phyloP scores from a whole-genome alignment of 1,140 invertebrate genomes.

The Planococcus citri region DNA sequence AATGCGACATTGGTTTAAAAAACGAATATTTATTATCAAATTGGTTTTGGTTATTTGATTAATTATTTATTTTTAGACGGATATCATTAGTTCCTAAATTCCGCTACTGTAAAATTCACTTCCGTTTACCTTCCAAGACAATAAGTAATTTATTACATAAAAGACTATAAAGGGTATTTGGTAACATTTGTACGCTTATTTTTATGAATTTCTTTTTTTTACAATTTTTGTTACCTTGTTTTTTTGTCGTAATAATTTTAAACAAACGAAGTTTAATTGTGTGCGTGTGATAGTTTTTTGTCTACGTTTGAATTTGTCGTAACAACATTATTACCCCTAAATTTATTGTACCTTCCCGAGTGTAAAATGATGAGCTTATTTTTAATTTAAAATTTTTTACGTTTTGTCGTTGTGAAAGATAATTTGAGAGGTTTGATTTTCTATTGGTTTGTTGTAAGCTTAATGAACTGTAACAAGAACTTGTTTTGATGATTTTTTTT shows the following conservation, averaged over 20 bases:
- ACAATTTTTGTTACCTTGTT: background rate
- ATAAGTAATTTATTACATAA: background rate
- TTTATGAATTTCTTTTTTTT: background rate
- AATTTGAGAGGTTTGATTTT: background rate
- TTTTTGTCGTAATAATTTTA: background rate
- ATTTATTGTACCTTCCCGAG: background rate
- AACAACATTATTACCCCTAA: background rate
- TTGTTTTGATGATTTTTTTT: constrained; percentile 5
- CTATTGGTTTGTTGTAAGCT: background rate
- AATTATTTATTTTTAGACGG: background rate
- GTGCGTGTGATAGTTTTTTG: background rate
- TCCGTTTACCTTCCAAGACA: background rate
- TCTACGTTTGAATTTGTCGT: background rate
- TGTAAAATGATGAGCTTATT: background rate
- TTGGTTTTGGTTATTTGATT: background rate
- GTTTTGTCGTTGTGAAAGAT: background rate
- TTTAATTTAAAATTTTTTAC: background rate
- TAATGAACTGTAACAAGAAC: background rate
- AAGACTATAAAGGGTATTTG: background rate
- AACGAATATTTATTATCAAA: background rate
- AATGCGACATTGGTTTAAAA: too few species aligned
- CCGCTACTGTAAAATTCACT: background rate
- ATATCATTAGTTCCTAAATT: background rate
- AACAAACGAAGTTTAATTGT: background rate
- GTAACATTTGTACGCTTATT: background rate